Conservation (phyloP, 2,797 vertebrate genomes). For the Falco naumanni region DNA sequence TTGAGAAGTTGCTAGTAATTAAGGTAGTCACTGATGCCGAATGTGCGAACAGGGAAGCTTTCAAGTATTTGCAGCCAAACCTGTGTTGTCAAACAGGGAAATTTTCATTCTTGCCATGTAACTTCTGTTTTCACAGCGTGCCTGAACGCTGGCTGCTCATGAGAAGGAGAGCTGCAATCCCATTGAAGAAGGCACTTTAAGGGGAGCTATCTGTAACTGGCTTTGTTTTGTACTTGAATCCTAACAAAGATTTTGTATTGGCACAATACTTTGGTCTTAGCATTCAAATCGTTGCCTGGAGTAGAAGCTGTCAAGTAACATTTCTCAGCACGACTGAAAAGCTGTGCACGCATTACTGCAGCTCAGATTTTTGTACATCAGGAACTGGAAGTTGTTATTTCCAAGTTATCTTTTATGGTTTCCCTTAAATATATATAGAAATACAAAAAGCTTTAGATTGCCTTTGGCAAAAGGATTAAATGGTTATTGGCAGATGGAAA, state of each 20-base stretch:
- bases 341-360: not conserved
- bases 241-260: not conserved
- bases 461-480: conserved; percentile 48
- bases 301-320: not conserved
- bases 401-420: not conserved
- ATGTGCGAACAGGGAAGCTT: not conserved
- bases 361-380: not conserved
- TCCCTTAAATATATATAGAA: not conserved
- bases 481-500: conserved; percentile 48
- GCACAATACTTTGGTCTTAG: not conserved
- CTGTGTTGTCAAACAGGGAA: not conserved
- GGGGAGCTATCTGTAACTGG: not conserved
- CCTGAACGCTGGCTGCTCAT: not conserved
- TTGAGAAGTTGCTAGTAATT: not conserved
- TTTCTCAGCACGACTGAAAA: not conserved
- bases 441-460: conserved; percentile 7
- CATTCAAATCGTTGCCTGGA: not conserved
- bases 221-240: not conserved
- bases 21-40: not conserved
- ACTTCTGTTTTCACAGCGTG: not conserved
- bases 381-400: conserved; percentile 19
- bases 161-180: not conserved
- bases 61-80: not conserved
- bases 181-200: not conserved
- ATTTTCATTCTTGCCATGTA: not conserved